These are phyloP conservation scores for Eurytoma adleriae DNA, from an alignment of 2,888 invertebrate genomes.

Conservation along the genomic window DNA sequence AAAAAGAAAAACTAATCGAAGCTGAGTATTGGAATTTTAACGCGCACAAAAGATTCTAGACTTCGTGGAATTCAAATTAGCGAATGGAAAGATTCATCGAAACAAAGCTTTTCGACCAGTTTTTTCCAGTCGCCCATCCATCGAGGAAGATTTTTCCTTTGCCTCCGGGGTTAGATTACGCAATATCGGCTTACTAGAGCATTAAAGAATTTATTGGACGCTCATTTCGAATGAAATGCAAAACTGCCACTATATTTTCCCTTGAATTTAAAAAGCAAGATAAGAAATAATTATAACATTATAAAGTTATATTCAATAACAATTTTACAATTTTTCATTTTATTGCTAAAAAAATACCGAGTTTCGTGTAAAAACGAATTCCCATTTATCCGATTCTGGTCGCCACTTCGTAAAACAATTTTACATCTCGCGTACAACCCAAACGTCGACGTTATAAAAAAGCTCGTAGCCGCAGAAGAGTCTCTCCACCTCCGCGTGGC, in stretches of 20 bases:
- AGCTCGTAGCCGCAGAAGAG: background rate
- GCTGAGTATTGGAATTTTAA: slow-evolving; percentile 43
- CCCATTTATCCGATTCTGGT: too few species aligned
- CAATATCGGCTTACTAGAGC: slow-evolving; percentile 8
- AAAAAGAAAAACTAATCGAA: slow-evolving; percentile 6
- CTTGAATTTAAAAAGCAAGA: background rate
- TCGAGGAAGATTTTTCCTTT: slow-evolving; percentile 23
- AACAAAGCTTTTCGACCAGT: slow-evolving; percentile 27
- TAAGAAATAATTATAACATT: background rate
- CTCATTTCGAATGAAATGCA: background rate
- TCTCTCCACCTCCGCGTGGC: background rate
- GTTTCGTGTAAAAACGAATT: too few species aligned
- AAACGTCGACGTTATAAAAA: too few species aligned
- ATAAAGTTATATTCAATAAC: too few species aligned
- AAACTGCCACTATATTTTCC: background rate
- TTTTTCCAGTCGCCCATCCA: slow-evolving; percentile 15
- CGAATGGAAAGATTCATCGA: slow-evolving; percentile 35
- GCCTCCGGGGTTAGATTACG: background rate
- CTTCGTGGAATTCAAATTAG: slow-evolving; percentile 47
- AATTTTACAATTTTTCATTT: too few species aligned
- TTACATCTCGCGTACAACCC: too few species aligned
- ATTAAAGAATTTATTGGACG: slow-evolving; percentile 15
- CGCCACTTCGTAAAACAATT: too few species aligned
- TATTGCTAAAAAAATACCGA: too few species aligned
- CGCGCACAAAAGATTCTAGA: slow-evolving; percentile 18